Percentiles rank a stretch among this genome's conserved stretches.
phyloP scores from a whole-genome alignment of 2,797 vertebrate species.

The Macropodus opercularis region DNA sequence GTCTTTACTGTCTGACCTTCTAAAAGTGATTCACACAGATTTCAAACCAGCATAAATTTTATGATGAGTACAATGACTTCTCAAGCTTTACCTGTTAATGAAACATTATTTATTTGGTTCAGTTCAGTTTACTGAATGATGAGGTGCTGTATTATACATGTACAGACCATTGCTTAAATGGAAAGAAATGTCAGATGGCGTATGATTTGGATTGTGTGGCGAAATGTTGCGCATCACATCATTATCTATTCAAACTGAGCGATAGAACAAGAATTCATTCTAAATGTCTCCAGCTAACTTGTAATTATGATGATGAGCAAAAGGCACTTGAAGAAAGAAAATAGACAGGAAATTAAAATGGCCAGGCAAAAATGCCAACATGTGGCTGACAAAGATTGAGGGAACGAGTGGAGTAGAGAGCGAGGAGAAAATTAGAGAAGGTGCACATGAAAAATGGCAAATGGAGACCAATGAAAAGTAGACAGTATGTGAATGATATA shows the following conservation, averaged over 20 bases:
- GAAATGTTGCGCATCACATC: constrained; percentile 55
- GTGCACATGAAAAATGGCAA: constrained; percentile 60
- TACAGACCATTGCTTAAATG: constrained; percentile 17
- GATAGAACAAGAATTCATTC: constrained; percentile 40
- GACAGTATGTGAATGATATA: constrained; percentile 47
- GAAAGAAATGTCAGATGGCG: constrained; percentile 53
- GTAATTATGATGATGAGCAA: constrained; percentile 46
- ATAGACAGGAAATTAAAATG: constrained; percentile 30
- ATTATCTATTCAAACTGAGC: constrained; percentile 56
- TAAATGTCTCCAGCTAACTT: constrained; percentile 38
- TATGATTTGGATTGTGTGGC: constrained; percentile 46
- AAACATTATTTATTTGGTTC: constrained; percentile 34
- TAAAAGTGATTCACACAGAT: constrained; percentile 35
- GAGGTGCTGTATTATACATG: constrained; percentile 28
- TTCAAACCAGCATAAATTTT: constrained; percentile 36
- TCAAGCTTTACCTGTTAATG: constrained; percentile 15
- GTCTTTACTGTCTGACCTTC: constrained; percentile 32
- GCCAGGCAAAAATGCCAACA: constrained; percentile 35
- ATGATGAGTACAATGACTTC: constrained; percentile 26
- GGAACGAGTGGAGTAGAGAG: constrained; percentile 28
- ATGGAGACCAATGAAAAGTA: constrained; percentile 40
- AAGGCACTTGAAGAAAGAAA: constrained; percentile 41
- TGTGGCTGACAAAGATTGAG: constrained; percentile 48
- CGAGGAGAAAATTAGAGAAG: constrained; percentile 40
- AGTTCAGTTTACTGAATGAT: constrained; percentile 19